A percentile compares a stretch with the other conserved stretches of the same genome.
Conservation (phyloP, 2,797 vertebrate genomes). For the Falco cherrug region DNA sequence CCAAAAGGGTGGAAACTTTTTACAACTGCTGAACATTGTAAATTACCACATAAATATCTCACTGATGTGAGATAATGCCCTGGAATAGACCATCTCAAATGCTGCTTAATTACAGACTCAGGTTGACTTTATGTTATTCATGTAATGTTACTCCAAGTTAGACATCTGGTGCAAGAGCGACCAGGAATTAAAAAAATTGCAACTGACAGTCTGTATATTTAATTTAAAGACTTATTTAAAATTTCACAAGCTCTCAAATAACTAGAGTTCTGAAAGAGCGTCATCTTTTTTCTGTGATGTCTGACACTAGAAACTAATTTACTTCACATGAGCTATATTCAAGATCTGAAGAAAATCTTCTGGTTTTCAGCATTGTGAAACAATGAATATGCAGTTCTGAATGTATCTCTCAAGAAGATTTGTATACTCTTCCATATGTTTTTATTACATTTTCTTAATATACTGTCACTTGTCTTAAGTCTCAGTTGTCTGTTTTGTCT, state of each 20-base stretch:
- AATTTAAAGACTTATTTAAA: constrained; percentile 81
- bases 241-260: constrained; percentile 64
- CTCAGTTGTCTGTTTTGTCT: constrained; percentile 78
- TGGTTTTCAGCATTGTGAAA: constrained; percentile 74
- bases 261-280: constrained; percentile 65
- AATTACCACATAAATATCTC: constrained; percentile 83
- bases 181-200: constrained; percentile 70
- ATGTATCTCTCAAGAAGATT: constrained; percentile 72
- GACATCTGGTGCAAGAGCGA: constrained; percentile 71
- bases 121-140: constrained; percentile 87
- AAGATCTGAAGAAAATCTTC: constrained; percentile 77
- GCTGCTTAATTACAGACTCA: constrained; percentile 99
- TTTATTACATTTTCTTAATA: constrained; percentile 79
- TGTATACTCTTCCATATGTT: constrained; percentile 76
- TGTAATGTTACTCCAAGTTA: constrained; percentile 77
- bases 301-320: constrained; percentile 81
- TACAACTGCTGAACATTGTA: constrained; percentile 83
- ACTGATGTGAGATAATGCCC: constrained; percentile 79
- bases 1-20: constrained; percentile 82
- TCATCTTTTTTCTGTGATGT: constrained; percentile 71
- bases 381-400: constrained; percentile 72
- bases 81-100: constrained; percentile 94
- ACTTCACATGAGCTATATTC: constrained; percentile 74
- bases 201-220: constrained; percentile 77
- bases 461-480: constrained; percentile 76